A percentile compares a stretch with the other conserved stretches of the same genome.
These are phyloP conservation scores for Bombycilla garrulus DNA, from an alignment of 2,113 vertebrate genomes.

Conservation along the genomic window DNA sequence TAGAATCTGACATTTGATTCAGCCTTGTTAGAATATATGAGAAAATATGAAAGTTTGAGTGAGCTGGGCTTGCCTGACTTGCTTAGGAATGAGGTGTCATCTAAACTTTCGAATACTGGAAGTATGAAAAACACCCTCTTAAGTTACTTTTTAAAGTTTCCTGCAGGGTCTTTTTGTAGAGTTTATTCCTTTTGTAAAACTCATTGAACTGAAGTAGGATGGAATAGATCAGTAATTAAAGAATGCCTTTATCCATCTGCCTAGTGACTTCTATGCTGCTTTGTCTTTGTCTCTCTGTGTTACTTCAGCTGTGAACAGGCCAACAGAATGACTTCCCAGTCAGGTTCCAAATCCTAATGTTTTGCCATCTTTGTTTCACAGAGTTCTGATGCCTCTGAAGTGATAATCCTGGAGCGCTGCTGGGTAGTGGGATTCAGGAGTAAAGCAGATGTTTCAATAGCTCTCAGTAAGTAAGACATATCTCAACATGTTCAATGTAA, in stretches of 20 bases:
- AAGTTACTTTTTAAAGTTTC: neutral
- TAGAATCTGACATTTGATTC: neutral
- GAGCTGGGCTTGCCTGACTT: neutral
- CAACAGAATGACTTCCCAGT: neutral
- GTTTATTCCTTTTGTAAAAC: neutral
- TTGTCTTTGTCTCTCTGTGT: neutral
- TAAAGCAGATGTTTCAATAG: constrained; percentile 55
- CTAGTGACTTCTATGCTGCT: neutral
- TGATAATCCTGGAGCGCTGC: constrained; percentile 44
- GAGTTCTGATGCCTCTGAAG: constrained; percentile 54
- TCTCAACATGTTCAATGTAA: neutral
- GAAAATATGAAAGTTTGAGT: neutral
- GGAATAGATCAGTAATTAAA: neutral
- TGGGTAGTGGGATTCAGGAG: constrained; percentile 40
- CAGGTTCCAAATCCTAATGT: neutral
- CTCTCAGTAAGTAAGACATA: constrained; percentile 44
- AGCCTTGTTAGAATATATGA: neutral
- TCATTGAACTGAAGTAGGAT: neutral
- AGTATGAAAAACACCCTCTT: neutral
- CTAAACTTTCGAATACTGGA: neutral
- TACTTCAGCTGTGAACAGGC: neutral
- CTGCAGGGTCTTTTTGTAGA: neutral
- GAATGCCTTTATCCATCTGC: neutral
- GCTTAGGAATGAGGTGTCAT: neutral
- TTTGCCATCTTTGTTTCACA: constrained; percentile 55